Evolutionary conservation across 2,888 invertebrate species (phyloP), one percentile per base, ranked within the genome.

Genomic region (Drosophila borealis): DNA sequence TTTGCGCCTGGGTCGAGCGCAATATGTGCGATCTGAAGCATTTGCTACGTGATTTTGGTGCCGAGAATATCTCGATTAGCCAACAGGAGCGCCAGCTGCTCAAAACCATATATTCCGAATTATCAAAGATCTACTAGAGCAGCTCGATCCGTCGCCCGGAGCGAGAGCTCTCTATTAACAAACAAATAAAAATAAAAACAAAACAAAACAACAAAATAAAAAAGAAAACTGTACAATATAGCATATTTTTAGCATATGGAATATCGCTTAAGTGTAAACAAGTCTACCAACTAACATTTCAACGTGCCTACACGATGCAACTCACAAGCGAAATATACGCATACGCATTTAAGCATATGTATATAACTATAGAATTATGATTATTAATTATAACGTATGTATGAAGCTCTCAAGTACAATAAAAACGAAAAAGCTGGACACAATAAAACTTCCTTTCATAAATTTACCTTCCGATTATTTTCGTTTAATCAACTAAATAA

Each of bases 1-100:
- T 91, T 0, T 74, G 87, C 33, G 88, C 91, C 6, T 92, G 92
- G 92, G 80, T 83, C 11, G 88, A 91, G 56, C 81, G 74, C 3
- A 84, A 88, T 14, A 83, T 81, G 50, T 78, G 75, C 17, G 87
- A 90, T 54, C 75, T 91, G 0, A 86, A 83, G 71, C 66, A 49
- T 25, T n/a, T 85, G 14, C 72, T 91, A 2, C 57, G 72, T 10
- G 80, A 89, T 41, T 90, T 91, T 66, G 75, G 70, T 13, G 60
- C 55, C 17, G 87, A 90, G 42, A 79, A 88, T 21, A 85, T 70
- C 10, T 83, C 87, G 3, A 59, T 88, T 1, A 77, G 81, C 10
- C 53, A 51, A 4, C 50, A 51, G 9, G 89, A 85, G 42, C 66
- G 77, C 4, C 89, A 88, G 33, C 69, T 85, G 13, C 63, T 85